Conservation (phyloP, 2,113 vertebrate genomes). For the Herpailurus yagouaroundi region DNA sequence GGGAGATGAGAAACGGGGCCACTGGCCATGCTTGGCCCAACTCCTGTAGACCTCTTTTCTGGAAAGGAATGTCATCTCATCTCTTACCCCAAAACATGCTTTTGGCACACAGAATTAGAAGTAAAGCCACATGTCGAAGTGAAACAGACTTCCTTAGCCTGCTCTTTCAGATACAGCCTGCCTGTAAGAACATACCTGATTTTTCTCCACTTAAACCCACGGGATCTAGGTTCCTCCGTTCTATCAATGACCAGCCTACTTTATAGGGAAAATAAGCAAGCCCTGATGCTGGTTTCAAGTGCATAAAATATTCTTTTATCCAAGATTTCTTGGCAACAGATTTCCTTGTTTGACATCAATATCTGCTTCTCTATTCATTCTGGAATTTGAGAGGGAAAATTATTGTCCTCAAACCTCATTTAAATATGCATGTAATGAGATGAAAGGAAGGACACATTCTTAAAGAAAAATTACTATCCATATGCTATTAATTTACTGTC, state of each 20-base stretch:
- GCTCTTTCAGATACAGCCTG: not conserved
- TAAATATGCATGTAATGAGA: not conserved
- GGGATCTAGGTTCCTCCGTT: not conserved
- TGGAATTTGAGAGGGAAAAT: not conserved
- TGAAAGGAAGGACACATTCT: not conserved
- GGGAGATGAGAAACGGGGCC: no score
- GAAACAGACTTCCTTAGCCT: not conserved
- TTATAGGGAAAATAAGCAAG: not conserved
- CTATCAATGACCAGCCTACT: not conserved
- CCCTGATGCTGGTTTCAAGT: not conserved
- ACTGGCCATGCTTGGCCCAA: no score
- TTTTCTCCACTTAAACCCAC: not conserved
- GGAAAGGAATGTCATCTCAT: no score
- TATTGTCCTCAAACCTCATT: not conserved
- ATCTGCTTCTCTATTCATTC: not conserved
- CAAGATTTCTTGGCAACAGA: not conserved
- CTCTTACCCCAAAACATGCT: not conserved
- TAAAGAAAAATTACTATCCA: not conserved
- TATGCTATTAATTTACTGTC: not conserved
- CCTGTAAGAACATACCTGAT: not conserved
- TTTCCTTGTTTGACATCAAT: not conserved
- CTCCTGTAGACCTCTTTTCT: not conserved
- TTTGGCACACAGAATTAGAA: not conserved
- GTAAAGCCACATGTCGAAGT: accelerated
- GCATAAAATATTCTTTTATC: accelerated